Base-by-base conservation (phyloP, 2,888 invertebrate genomes). In the Cataglyphis rosenhaueri region DNA sequence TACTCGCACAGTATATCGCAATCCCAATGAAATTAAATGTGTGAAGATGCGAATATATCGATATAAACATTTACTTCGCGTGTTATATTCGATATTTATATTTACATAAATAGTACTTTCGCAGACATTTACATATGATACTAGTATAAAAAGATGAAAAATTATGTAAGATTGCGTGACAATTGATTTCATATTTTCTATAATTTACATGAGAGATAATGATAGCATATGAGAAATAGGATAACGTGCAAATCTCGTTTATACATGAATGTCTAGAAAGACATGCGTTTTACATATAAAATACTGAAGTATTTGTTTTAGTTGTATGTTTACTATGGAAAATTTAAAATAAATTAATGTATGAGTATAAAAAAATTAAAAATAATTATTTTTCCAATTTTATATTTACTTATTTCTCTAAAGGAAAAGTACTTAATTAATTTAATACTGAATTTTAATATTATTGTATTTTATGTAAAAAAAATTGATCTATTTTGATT, bases 11-110 rank as follows among this genome's bases (percentile, higher is more conserved):
- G 44, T 70, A 79, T 70, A 70, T 79, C 78, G 78, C 78, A 79
- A 79, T 79, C 78, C 78, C 78, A 79, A 79, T 79, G 70, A 79
- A 70, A 79, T 79, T 79, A 61, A 79, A 79, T 70, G 78, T 79
- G 70, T 79, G 35, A 65, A 76, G 18, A 65, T 76, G 55, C 25
- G 38, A 65, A 76, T 75, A 75, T 74, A 74, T 76, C 18, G 57
- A 44, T 35, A 44, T 68, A 59, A 59, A 78, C 25, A 78, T 59
- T 59, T 79, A 79, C 68, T 59, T 44, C 70, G 70, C 70, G 59
- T 25, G 44, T 57, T 75, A 32, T 55, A 78, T 57, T 41, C 25
- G 32, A 78, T 66, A 6, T 52, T n/a, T 59, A 61, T 38, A 55
- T 79, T 68, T 59, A 70, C 70, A 79, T 35, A 70, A 44, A 79